Evolutionary conservation across 2,797 vertebrate genomes (phyloP).

Genomic region (Bradypodion pumilum): DNA sequence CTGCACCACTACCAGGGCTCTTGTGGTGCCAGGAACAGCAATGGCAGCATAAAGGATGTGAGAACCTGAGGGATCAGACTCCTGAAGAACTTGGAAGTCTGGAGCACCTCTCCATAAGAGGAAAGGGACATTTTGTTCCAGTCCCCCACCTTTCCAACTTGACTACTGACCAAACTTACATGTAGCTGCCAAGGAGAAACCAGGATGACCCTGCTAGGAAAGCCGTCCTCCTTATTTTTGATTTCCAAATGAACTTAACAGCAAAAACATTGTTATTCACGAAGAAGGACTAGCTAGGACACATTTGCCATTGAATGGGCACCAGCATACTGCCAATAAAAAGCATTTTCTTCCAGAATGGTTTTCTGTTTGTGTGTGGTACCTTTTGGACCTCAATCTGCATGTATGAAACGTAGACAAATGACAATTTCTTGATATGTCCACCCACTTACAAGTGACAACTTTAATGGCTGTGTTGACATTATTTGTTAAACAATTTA

Average conservation of each 20-base stretch:
- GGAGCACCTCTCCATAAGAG: too few relatives aligned
- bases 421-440: not conserved
- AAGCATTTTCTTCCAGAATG: not conserved
- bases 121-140: too few relatives aligned
- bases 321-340: not conserved
- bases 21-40: not conserved
- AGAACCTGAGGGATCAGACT: not conserved
- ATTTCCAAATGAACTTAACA: not conserved
- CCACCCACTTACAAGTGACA: not conserved
- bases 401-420: not conserved
- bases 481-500: not conserved
- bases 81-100: not conserved
- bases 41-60: not conserved
- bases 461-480: not conserved
- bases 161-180: not conserved
- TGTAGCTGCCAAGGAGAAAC: not conserved
- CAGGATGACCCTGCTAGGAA: not conserved
- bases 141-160: not conserved
- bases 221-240: not conserved
- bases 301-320: not conserved
- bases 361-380: too few relatives aligned
- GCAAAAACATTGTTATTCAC: not conserved
- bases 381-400: not conserved
- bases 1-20: too few relatives aligned
- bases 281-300: too few relatives aligned